These are phyloP conservation scores for Panagrolaimus sp. DNA, from an alignment of 1,140 invertebrate genomes.

Conservation along the genomic window DNA sequence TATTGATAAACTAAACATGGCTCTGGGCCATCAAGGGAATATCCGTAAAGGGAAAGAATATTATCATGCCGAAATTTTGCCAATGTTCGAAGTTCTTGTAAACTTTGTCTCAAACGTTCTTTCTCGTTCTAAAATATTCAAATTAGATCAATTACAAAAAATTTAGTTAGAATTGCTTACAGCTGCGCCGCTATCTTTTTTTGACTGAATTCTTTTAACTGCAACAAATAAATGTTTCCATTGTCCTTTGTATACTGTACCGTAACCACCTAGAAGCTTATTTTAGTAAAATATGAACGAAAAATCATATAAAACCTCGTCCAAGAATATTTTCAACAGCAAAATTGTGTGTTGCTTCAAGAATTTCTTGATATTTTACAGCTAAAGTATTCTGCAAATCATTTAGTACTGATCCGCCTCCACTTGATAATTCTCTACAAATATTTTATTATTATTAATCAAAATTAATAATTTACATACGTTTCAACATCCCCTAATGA, in stretches of 20 bases:
- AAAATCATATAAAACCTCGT: constrained; percentile 66
- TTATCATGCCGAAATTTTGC: constrained; percentile 79
- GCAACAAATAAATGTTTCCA: constrained; percentile 85
- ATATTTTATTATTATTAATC: background rate
- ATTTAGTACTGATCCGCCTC: constrained; percentile 51
- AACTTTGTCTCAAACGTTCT: constrained; percentile 67
- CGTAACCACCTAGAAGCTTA: constrained; percentile 66
- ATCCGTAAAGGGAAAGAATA: constrained; percentile 83
- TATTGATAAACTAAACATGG: constrained; percentile 86
- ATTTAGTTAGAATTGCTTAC: constrained; percentile 26
- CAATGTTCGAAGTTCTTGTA: constrained; percentile 71
- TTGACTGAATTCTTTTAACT: constrained; percentile 73
- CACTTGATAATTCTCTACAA: background rate
- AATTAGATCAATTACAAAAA: background rate
- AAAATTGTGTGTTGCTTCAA: constrained; percentile 74
- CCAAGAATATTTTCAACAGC: constrained; percentile 71
- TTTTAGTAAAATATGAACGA: background rate
- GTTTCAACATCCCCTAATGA: background rate
- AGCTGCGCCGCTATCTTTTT: constrained; percentile 29
- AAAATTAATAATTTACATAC: background rate
- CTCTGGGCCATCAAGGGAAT: constrained; percentile 69
- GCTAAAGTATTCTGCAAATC: constrained; percentile 62
- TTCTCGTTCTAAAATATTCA: constrained; percentile 50
- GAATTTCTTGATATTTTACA: constrained; percentile 74
- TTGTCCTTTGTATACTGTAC: constrained; percentile 77